phyloP scores from a whole-genome alignment of 2,113 vertebrate genomes.

The Sander lucioperca region DNA sequence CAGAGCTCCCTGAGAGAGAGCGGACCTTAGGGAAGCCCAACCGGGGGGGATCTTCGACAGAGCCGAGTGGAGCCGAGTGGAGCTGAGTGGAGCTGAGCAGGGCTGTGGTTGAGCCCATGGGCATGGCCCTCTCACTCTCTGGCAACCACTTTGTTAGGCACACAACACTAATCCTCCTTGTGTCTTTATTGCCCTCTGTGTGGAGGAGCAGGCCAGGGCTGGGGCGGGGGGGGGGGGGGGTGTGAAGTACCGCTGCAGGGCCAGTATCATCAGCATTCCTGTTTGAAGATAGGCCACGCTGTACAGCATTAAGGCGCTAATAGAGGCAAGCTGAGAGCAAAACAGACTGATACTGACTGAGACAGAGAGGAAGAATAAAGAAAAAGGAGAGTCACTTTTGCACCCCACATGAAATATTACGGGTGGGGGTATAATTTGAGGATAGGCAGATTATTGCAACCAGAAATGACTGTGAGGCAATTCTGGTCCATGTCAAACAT shows the following conservation, averaged over 20 bases:
- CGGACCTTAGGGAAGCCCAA: slow-evolving; percentile 77
- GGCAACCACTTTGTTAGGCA: slow-evolving; percentile 82
- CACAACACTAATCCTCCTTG: slow-evolving; percentile 83
- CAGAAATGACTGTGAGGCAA: slow-evolving; percentile 79
- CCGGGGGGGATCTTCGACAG: slow-evolving; percentile 55
- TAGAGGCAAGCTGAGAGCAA: slow-evolving; percentile 67
- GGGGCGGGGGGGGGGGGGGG: slow-evolving; percentile 43
- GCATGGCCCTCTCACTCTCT: slow-evolving; percentile 79
- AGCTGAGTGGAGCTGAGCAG: slow-evolving; percentile 49
- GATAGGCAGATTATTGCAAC: slow-evolving; percentile 75
- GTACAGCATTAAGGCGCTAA: slow-evolving; percentile 79
- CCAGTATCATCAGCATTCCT: slow-evolving; percentile 76
- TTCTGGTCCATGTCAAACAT: slow-evolving; percentile 73
- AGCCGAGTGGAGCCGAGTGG: slow-evolving; percentile 40
- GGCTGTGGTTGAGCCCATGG: slow-evolving; percentile 74
- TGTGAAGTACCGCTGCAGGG: slow-evolving; percentile 77
- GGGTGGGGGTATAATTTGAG: slow-evolving; percentile 64
- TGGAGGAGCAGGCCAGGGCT: slow-evolving; percentile 64
- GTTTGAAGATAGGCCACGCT: slow-evolving; percentile 82
- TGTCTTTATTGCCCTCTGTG: slow-evolving; percentile 82
- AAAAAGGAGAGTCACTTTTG: slow-evolving; percentile 54
- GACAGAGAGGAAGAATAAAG: slow-evolving; percentile 57
- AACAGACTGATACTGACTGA: slow-evolving; percentile 48
- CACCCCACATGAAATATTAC: slow-evolving; percentile 41
- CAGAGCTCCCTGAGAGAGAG: slow-evolving; percentile 81